Percentiles rank a stretch among this genome's conserved stretches.
These are phyloP conservation scores for Mongoloraphidia duomilia DNA, from an alignment of 2,888 invertebrate species.

Conservation along the genomic window DNA sequence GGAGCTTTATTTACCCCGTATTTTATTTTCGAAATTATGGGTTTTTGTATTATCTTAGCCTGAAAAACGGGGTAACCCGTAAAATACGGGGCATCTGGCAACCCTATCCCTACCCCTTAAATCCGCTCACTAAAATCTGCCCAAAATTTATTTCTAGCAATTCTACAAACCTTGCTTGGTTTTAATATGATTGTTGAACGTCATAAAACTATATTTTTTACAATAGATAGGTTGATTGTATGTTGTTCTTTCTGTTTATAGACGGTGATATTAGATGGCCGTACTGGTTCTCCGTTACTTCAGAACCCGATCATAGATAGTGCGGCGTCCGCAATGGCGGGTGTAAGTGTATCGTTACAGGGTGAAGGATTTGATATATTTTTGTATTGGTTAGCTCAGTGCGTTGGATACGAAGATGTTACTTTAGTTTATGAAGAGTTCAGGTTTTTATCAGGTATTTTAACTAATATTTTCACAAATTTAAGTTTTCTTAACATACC, in stretches of 20 bases:
- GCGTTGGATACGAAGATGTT: slow-evolving; percentile 35
- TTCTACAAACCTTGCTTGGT: slow-evolving; percentile 7
- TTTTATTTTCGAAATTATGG: too few species aligned
- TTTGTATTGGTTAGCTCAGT: slow-evolving; percentile 62
- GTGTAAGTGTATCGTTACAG: slow-evolving; percentile 40
- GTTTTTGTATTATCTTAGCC: too few species aligned
- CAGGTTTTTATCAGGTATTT: slow-evolving; percentile 17
- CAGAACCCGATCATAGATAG: slow-evolving; percentile 41
- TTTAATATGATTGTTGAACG: slow-evolving; percentile 35
- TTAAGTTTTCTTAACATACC: too few species aligned
- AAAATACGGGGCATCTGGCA: too few species aligned
- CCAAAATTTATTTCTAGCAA: too few species aligned
- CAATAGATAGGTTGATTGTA: slow-evolving; percentile 27
- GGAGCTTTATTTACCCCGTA: too few species aligned
- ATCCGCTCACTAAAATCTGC: too few species aligned
- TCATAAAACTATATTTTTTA: slow-evolving; percentile 46
- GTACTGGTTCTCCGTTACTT: slow-evolving; percentile 42
- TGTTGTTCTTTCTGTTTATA: slow-evolving; percentile 17
- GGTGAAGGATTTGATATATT: slow-evolving; percentile 60
- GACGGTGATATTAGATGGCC: slow-evolving; percentile 44
- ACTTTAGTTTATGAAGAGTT: slow-evolving; percentile 29
- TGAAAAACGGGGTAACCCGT: too few species aligned
- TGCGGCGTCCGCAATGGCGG: slow-evolving; percentile 44
- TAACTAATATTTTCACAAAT: neutral
- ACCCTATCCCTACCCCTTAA: too few species aligned